These are phyloP conservation scores for Gonocerus acuteangulatus DNA, from an alignment of 2,888 invertebrate species.

Conservation along the genomic window DNA sequence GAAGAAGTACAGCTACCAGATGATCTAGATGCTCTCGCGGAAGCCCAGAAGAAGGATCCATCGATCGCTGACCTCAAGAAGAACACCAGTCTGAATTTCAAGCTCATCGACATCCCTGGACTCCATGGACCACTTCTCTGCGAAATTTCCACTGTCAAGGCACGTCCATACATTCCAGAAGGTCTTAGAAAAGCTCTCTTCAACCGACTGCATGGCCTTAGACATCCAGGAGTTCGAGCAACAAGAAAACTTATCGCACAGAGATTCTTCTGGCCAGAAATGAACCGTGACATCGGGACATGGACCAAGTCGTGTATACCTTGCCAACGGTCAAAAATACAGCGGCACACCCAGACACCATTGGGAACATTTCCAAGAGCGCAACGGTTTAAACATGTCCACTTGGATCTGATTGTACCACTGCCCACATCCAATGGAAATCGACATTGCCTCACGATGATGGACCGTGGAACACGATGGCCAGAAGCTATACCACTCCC, in stretches of 20 bases:
- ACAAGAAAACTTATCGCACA: background rate
- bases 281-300: background rate
- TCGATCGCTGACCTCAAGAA: background rate
- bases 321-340: background rate
- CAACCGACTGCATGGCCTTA: background rate
- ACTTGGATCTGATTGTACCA: too few relatives aligned
- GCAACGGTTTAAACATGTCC: background rate
- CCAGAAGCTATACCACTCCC: too few relatives aligned
- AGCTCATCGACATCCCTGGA: background rate
- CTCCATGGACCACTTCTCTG: background rate
- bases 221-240: background rate
- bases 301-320: background rate
- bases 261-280: background rate
- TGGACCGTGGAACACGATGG: too few relatives aligned
- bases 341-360: background rate
- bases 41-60: background rate
- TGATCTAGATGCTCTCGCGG: background rate
- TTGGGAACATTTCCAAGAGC: background rate
- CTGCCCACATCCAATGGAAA: too few relatives aligned
- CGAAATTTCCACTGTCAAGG: too few relatives aligned
- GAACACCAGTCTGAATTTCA: background rate
- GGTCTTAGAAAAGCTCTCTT: background rate
- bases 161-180: background rate
- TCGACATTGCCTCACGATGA: too few relatives aligned
- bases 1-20: constrained; percentile 5